Evolutionary conservation across 2,113 vertebrate genomes (phyloP).

Genomic region (Hemiprocne comata): DNA sequence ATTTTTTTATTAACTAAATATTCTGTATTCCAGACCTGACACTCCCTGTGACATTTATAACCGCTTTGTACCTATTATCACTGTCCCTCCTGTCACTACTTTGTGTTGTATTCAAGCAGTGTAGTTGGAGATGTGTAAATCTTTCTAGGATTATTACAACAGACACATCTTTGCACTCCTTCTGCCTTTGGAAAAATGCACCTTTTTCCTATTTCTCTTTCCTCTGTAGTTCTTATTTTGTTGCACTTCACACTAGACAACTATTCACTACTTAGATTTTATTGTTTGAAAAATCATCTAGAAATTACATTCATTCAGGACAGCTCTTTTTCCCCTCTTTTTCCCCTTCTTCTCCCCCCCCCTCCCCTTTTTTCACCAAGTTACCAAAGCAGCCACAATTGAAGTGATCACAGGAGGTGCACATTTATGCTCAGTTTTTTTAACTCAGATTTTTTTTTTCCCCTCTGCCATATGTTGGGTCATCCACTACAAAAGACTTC

Average conservation of each 20-base stretch:
- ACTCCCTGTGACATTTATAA: not conserved
- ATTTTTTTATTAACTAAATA: not conserved
- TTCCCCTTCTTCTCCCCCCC: not conserved
- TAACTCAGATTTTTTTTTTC: not conserved
- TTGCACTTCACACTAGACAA: not conserved
- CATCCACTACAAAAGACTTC: constrained; percentile 52
- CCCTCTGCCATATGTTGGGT: constrained; percentile 65
- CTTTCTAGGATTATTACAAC: not conserved
- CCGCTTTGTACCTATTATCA: not conserved
- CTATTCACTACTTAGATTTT: not conserved
- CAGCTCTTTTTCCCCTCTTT: not conserved
- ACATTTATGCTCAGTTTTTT: not conserved
- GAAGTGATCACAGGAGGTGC: constrained; percentile 29
- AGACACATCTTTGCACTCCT: accelerated
- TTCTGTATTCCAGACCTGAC: not conserved
- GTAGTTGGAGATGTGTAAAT: not conserved
- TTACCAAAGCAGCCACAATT: not conserved
- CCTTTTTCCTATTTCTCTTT: not conserved
- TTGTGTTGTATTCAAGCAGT: not conserved
- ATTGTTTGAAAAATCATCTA: constrained; percentile 20
- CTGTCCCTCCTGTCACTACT: not conserved
- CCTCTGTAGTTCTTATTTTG: not conserved
- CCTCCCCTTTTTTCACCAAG: constrained; percentile 4
- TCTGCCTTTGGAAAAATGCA: not conserved
- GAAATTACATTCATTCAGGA: not conserved